Base-by-base conservation (phyloP, 2,888 invertebrate genomes). In the Cephalotes varians region DNA sequence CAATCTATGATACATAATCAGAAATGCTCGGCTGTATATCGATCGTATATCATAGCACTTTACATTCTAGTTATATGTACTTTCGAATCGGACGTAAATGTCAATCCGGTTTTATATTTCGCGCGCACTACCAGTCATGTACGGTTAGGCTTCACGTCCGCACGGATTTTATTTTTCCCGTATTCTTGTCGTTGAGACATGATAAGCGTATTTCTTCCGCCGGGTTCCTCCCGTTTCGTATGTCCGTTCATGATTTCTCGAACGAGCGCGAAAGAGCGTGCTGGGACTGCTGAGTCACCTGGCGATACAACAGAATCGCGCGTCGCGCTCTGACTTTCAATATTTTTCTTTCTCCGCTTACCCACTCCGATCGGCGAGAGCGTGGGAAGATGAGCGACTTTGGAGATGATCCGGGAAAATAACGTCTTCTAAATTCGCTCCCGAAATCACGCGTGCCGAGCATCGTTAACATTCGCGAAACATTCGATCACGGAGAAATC, bases 281-380 rank as follows among this genome's bases (percentile, higher is more conserved):
- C 84, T 80, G 85, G 74, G 85, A 89, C 84, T 90, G 86, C 71
- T 74, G 88, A 89, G 90, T 88, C 90, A 88, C 88, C 88, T 81
- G 73, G 85, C 84, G 86, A 88, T 85, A 88, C 88, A 86, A 81
- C 82, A 74, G 76, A 81, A 90, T 88, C 85, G 82, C 82, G 84
- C 84, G 81, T 74, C 81, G 77, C 82, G 82, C 40, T 62, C 80
- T 80, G 86, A 89, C 90, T 89, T 84, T 74, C 84, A 84, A 86
- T 84, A 80, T 81, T 40, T 65, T 54, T 25, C 31, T 51, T 37
- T 9, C 49, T 47, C 54, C 67, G 25, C 77, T 73, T 49, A 73
- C 34, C 34, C 28, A 40, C n/a, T 28, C 28, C n/a, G 37, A 21
- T 15, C 12, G 28, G 54, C 18, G 21, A 40, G 44, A 67, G 60